Evolutionary conservation across 1,140 invertebrate species (phyloP).

Genomic region (Dufourea novaeangliae): DNA sequence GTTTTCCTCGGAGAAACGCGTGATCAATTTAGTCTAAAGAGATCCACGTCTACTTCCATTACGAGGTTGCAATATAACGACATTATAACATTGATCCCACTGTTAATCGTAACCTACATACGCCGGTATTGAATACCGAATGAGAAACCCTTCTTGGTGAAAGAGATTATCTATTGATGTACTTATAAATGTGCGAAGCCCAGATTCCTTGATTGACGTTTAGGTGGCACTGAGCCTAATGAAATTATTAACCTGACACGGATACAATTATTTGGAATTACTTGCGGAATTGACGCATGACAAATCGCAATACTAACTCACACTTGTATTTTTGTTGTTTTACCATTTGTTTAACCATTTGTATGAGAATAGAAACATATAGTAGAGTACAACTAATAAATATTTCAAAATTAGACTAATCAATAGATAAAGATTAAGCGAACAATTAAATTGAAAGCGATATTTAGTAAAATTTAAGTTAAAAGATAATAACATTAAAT

Average conservation of each 20-base stretch:
- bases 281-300: neutral
- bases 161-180: neutral
- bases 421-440: no score
- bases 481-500: no score
- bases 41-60: neutral
- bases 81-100: slow-evolving; percentile 16
- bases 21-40: slow-evolving; percentile 15
- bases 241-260: neutral
- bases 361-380: no score
- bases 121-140: slow-evolving; percentile 59
- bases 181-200: slow-evolving; percentile 6
- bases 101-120: slow-evolving; percentile 59
- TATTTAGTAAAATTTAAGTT: no score
- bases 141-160: slow-evolving; percentile 59
- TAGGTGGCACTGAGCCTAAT: neutral
- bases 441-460: no score
- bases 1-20: neutral
- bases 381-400: no score
- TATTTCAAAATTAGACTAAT: no score
- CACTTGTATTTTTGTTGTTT: no score
- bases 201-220: neutral
- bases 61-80: neutral
- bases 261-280: neutral
- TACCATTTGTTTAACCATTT: no score
- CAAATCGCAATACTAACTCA: no score